These are phyloP conservation scores for Alosa alosa DNA, from an alignment of 2,113 vertebrate genomes.

Conservation along the genomic window DNA sequence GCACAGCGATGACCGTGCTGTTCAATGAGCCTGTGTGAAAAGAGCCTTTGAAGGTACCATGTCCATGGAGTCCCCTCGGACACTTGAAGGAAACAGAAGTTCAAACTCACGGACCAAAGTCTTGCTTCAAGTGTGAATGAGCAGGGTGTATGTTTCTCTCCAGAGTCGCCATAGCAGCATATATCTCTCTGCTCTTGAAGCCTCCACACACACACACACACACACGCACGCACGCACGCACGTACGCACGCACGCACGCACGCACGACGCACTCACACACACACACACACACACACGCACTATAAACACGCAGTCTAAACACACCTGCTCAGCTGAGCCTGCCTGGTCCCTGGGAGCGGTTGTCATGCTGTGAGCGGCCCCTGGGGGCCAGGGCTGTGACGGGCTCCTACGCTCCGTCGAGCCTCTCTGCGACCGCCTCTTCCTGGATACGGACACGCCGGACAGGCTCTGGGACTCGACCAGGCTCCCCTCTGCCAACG, in stretches of 20 bases:
- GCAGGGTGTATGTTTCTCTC: neutral
- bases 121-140: neutral
- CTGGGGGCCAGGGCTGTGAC: conserved; percentile 56
- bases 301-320: neutral
- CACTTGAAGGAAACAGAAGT: too few relatives aligned
- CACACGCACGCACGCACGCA: neutral
- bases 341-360: conserved; percentile 61
- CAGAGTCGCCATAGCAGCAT: neutral
- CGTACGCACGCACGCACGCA: neutral
- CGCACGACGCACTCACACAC: neutral
- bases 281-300: neutral
- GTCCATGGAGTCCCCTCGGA: too few relatives aligned
- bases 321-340: conserved; percentile 44
- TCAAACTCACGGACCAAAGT: neutral
- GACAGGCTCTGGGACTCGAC: conserved; percentile 41
- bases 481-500: conserved; percentile 30
- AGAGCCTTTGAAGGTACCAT: neutral
- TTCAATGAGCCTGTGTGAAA: neutral
- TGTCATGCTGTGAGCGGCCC: conserved; percentile 50
- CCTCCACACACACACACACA: neutral
- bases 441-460: neutral
- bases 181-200: neutral
- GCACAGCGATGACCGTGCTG: too few relatives aligned
- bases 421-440: conserved; percentile 61
- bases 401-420: conserved; percentile 57